phyloP scores from a whole-genome alignment of 2,888 invertebrate species.

The Cynaeus angustus region DNA sequence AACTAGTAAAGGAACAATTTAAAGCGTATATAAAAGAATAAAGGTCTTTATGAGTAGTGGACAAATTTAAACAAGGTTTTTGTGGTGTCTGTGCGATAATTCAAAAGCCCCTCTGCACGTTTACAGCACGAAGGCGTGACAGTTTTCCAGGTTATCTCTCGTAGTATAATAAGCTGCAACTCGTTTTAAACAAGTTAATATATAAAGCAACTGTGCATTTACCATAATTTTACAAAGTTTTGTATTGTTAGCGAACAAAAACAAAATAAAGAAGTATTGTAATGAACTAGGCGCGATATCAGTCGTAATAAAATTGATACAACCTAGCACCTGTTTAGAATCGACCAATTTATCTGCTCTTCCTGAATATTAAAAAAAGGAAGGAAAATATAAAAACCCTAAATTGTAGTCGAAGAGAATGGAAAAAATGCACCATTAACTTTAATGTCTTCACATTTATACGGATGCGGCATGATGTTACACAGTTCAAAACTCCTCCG shows the following conservation, averaged over 20 bases:
- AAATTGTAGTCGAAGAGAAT: conserved; percentile 22
- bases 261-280: conserved; percentile 29
- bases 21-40: not conserved
- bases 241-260: conserved; percentile 7
- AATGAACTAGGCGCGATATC: conserved; percentile 22
- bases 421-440: conserved; percentile 38
- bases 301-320: conserved; percentile 19
- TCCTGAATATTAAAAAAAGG: conserved; percentile 17
- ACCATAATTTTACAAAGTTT: conserved; percentile 39
- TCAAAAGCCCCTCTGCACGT: conserved; percentile 28
- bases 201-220: conserved; percentile 30
- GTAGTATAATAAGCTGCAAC: conserved; percentile 34
- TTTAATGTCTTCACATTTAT: conserved; percentile 42
- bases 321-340: conserved; percentile 20
- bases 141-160: conserved; percentile 43
- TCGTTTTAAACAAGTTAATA: conserved; percentile 42
- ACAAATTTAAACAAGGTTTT: conserved; percentile 32
- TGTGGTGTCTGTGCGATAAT: conserved; percentile 32
- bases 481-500: conserved; percentile 41
- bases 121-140: conserved; percentile 41
- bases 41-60: conserved; percentile 16
- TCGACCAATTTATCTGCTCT: conserved; percentile 10
- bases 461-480: conserved; percentile 43
- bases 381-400: conserved; percentile 9
- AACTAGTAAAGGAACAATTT: conserved; percentile 5